A percentile compares a stretch with the other conserved stretches of the same genome.
These are phyloP conservation scores for Listrodromus nycthemerus DNA, from an alignment of 2,888 invertebrate genomes.

Conservation along the genomic window DNA sequence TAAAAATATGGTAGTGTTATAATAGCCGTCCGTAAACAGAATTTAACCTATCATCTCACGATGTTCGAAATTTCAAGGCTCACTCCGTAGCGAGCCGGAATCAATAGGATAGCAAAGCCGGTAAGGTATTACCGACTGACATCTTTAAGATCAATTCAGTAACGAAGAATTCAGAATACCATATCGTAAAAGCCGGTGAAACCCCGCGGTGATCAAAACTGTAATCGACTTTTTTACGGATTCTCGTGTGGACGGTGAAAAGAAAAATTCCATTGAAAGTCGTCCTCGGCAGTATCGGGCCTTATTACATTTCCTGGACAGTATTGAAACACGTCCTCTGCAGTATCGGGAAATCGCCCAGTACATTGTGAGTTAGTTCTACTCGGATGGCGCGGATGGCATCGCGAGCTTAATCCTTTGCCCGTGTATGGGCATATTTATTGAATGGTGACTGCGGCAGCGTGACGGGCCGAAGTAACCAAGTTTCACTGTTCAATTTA, in stretches of 20 bases:
- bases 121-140: neutral
- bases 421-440: constrained; percentile 66
- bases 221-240: no score
- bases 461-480: constrained; percentile 26
- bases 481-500: neutral
- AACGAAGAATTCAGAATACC: no score
- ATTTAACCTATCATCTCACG: neutral
- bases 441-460: constrained; percentile 46
- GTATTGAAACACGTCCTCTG: neutral
- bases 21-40: neutral
- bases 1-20: no score
- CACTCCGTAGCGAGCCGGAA: neutral
- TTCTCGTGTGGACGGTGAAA: no score
- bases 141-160: neutral
- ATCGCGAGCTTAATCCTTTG: constrained; percentile 35
- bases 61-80: neutral
- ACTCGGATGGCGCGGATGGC: constrained; percentile 32
- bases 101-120: neutral
- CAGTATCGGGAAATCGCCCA: neutral
- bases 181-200: no score
- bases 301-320: no score
- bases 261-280: no score
- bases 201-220: no score
- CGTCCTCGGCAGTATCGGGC: neutral
- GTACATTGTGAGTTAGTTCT: constrained; percentile 41